Evolutionary conservation across 2,113 vertebrate species (phyloP).

Genomic region (Cygnus buccinator): DNA sequence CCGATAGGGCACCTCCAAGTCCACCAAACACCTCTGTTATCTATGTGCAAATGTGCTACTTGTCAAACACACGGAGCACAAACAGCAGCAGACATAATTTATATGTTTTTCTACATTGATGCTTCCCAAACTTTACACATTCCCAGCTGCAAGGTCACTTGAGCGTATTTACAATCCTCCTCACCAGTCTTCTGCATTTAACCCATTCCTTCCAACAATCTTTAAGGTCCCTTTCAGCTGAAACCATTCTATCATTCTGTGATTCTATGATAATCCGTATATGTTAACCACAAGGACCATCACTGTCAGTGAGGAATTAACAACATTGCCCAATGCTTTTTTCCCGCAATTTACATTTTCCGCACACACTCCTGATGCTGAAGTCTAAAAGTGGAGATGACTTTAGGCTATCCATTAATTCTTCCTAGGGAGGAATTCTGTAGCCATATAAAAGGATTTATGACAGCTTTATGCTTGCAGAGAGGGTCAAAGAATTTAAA

Average conservation of each 20-base stretch:
- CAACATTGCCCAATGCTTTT: neutral
- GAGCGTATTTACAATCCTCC: no score
- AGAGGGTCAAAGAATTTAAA: slow-evolving; percentile 33
- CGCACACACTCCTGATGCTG: neutral
- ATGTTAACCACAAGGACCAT: neutral
- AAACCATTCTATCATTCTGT: neutral
- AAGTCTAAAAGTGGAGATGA: slow-evolving; percentile 3
- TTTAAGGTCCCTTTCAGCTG: neutral
- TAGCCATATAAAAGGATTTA: slow-evolving; percentile 36
- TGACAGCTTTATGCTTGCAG: slow-evolving; percentile 24
- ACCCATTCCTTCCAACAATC: no score
- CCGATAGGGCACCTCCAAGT: no score
- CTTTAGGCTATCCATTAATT: slow-evolving; percentile 36
- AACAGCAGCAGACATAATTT: no score
- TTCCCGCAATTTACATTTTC: neutral
- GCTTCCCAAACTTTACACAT: no score
- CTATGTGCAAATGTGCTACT: no score
- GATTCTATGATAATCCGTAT: neutral
- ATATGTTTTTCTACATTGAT: no score
- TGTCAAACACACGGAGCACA: no score
- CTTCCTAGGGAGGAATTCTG: neutral
- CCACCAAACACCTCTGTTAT: no score
- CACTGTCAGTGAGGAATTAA: neutral
- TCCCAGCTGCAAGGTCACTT: no score
- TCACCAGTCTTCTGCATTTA: no score